Conservation (phyloP, 1,140 invertebrate species). For the Gryon sp. region DNA sequence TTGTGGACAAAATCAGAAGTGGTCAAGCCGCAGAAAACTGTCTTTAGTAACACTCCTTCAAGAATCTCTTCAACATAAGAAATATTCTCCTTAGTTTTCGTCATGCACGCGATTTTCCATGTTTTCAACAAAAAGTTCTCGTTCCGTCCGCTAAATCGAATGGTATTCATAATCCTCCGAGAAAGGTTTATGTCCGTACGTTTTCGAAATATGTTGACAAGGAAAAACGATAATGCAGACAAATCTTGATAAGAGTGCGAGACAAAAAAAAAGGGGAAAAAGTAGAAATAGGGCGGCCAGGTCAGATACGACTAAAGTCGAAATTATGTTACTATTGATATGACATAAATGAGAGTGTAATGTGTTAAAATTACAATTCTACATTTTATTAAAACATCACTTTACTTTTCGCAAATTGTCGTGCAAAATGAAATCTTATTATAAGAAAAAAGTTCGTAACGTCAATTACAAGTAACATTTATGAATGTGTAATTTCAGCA, state of each 20-base stretch:
- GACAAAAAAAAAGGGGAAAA: slow-evolving; percentile 23
- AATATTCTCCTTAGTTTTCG: slow-evolving; percentile 60
- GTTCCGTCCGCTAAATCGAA: slow-evolving; percentile 17
- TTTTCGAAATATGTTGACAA: slow-evolving; percentile 32
- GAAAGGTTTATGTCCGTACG: slow-evolving; percentile 23
- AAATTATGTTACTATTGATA: slow-evolving; percentile 32
- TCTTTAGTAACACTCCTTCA: slow-evolving; percentile 23
- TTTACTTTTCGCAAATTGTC: slow-evolving; percentile 16
- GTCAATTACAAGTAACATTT: too few species aligned
- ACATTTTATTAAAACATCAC: slow-evolving; percentile 21
- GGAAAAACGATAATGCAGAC: slow-evolving; percentile 20
- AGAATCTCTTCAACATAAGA: slow-evolving; percentile 44
- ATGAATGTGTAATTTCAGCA: too few species aligned
- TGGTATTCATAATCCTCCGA: slow-evolving; percentile 11
- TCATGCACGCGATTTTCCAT: slow-evolving; percentile 47
- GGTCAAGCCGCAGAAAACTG: slow-evolving; percentile 39
- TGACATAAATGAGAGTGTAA: slow-evolving; percentile 25
- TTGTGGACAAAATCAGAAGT: slow-evolving; percentile 53
- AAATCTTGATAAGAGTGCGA: slow-evolving; percentile 43
- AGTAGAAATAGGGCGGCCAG: too few species aligned
- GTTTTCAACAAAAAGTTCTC: slow-evolving; percentile 32
- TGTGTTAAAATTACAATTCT: slow-evolving; percentile 25
- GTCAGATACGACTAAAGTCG: slow-evolving; percentile 22
- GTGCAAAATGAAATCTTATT: background rate
- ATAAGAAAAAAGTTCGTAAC: too few species aligned